These are phyloP conservation scores for Creontiades dilutus DNA, from an alignment of 2,888 invertebrate species.

Conservation along the genomic window DNA sequence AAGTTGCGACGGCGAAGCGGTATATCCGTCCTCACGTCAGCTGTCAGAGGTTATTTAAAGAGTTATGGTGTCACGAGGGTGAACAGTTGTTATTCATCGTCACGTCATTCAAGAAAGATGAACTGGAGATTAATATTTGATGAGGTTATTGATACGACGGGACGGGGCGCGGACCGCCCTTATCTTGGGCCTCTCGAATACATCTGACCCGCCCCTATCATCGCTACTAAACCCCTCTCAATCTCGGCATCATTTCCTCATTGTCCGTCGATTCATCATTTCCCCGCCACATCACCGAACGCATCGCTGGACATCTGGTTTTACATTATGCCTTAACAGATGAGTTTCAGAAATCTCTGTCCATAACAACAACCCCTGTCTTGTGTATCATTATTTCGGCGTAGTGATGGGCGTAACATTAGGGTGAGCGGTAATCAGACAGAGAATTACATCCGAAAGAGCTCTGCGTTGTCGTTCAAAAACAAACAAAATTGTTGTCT, in stretches of 20 bases:
- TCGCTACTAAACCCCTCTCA: background rate
- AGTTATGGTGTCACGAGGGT: slow-evolving; percentile 12
- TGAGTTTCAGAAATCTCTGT: too few species aligned
- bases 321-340: too few species aligned
- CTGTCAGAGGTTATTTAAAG: background rate
- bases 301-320: too few species aligned
- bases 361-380: too few species aligned
- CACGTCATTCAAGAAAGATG: slow-evolving; percentile 19
- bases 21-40: background rate
- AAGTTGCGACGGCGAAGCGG: background rate
- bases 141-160: slow-evolving; percentile 6
- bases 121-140: slow-evolving; percentile 25
- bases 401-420: too few species aligned
- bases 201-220: slow-evolving; percentile 8
- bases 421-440: too few species aligned
- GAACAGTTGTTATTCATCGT: slow-evolving; percentile 7
- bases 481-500: too few species aligned
- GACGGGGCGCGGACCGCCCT: background rate
- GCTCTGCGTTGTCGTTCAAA: too few species aligned
- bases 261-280: background rate
- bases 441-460: too few species aligned
- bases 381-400: too few species aligned
- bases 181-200: background rate
- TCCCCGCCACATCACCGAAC: background rate
- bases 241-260: background rate